Evolutionary conservation across 2,113 vertebrate species (phyloP).

Genomic region (Apteryx mantelli): DNA sequence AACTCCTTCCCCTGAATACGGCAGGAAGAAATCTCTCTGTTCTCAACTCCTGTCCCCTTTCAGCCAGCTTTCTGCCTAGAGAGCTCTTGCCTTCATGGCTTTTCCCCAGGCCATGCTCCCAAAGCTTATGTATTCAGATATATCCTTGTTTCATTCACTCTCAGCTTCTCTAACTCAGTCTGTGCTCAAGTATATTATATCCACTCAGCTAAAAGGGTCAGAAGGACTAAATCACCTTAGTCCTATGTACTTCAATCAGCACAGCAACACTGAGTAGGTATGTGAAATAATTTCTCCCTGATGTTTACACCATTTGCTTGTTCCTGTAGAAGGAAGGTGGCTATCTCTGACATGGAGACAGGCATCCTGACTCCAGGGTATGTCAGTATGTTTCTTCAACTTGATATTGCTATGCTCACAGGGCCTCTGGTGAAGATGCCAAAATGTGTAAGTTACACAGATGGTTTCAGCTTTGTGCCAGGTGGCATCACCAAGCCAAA

Average conservation of each 20-base stretch:
- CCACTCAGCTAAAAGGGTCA: rapidly evolving
- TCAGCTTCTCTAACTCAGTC: not conserved
- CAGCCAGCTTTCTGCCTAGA: not conserved
- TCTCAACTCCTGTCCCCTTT: not conserved
- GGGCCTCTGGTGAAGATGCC: not conserved
- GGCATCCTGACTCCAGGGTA: not conserved
- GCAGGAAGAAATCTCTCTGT: rapidly evolving
- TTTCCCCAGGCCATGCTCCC: not conserved
- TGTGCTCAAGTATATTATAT: not conserved
- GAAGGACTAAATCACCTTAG: not conserved
- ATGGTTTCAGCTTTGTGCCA: not conserved
- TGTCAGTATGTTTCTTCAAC: not conserved
- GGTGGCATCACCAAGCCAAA: not conserved
- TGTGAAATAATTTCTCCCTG: not conserved
- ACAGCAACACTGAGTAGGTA: rapidly evolving
- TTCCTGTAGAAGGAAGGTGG: not conserved
- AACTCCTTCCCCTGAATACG: rapidly evolving
- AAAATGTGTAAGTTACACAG: rapidly evolving
- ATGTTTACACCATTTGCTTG: not conserved
- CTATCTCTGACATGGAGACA: not conserved
- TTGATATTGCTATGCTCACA: not conserved
- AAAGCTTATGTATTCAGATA: not conserved
- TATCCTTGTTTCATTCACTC: not conserved
- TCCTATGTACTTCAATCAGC: not conserved
- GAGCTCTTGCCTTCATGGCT: not conserved